These are phyloP conservation scores for Menura novaehollandiae DNA, from an alignment of 2,113 vertebrate genomes.

Conservation along the genomic window DNA sequence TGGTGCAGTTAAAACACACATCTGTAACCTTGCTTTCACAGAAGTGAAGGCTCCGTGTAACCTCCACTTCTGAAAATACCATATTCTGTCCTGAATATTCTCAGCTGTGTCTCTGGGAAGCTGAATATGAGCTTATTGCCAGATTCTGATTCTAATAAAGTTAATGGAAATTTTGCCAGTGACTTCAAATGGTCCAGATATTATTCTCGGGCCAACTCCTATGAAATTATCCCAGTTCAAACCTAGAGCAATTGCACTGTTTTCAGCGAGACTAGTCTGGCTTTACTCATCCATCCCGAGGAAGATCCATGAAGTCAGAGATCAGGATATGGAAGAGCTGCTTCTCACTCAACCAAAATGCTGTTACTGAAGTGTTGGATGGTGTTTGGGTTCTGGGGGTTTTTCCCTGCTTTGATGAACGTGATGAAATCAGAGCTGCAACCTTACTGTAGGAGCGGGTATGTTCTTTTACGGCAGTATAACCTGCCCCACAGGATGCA, in stretches of 20 bases:
- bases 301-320: background rate
- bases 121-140: constrained; percentile 11
- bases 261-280: background rate
- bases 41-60: background rate
- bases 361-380: background rate
- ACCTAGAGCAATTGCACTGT: background rate
- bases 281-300: background rate
- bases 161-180: constrained; percentile 57
- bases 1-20: background rate
- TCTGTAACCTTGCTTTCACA: background rate
- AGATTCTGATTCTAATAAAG: constrained; percentile 60
- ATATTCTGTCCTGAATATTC: constrained; percentile 26
- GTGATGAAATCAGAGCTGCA: background rate
- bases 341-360: background rate
- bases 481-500: background rate
- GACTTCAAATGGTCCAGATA: constrained; percentile 54
- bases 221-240: constrained; percentile 32
- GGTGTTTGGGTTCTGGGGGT: background rate
- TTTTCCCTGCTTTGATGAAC: background rate
- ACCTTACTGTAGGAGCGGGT: no score
- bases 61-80: constrained; percentile 19
- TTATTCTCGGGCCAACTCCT: constrained; percentile 17
- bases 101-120: constrained; percentile 55
- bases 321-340: background rate
- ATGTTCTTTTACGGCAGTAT: background rate